Evolutionary conservation across 1,140 invertebrate genomes (phyloP).

Genomic region (Panulirus ornatus): DNA sequence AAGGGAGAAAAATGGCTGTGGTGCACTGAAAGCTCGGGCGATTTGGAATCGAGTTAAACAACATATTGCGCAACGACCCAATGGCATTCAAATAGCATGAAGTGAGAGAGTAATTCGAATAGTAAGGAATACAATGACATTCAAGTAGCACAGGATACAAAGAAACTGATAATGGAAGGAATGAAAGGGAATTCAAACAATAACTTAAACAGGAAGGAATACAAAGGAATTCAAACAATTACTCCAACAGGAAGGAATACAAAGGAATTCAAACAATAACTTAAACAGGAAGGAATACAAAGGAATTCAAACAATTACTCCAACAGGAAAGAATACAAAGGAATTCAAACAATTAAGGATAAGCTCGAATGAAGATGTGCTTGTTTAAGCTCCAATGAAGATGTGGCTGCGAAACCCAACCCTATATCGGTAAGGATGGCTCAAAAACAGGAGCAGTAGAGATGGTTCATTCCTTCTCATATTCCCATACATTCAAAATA

Average conservation of each 20-base stretch:
- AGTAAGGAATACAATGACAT: not conserved
- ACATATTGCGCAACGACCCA: not conserved
- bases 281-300: not conserved
- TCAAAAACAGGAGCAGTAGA: not conserved
- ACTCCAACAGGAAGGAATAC: too few relatives aligned
- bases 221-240: too few relatives aligned
- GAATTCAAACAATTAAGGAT: not conserved
- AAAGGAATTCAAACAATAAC: not conserved
- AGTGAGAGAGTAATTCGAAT: not conserved
- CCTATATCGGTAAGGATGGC: not conserved
- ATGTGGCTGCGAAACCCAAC: not conserved
- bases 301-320: not conserved
- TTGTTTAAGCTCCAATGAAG: not conserved
- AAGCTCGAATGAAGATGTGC: too few relatives aligned
- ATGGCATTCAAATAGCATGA: not conserved
- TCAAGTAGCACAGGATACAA: not conserved
- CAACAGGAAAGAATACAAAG: not conserved
- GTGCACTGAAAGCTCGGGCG: not conserved
- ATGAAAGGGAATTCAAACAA: not conserved
- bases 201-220: not conserved
- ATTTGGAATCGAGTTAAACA: constrained; percentile 13
- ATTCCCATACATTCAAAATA: not conserved
- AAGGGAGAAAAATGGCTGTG: not conserved
- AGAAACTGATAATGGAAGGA: not conserved
- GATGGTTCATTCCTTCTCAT: not conserved